These are phyloP conservation scores for Kryptolebias ocellatus DNA, from an alignment of 2,797 vertebrate species.

Conservation along the genomic window DNA sequence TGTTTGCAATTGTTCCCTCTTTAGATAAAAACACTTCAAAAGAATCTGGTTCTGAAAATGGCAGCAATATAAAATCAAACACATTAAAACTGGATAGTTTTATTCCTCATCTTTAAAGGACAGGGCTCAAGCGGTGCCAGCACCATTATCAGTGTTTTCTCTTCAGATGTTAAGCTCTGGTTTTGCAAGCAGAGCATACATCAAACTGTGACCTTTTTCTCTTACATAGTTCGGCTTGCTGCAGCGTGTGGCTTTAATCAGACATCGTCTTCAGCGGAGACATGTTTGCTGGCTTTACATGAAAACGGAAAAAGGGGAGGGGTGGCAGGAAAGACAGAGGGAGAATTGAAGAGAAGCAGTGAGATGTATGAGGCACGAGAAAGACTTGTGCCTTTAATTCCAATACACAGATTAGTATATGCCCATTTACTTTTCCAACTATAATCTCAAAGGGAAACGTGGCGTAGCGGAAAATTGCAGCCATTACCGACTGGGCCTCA, in stretches of 20 bases:
- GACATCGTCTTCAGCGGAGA: conserved; percentile 40
- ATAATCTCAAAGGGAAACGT: conserved; percentile 56
- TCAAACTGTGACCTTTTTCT: conserved; percentile 68
- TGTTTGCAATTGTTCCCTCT: conserved; percentile 9
- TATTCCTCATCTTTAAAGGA: conserved; percentile 17
- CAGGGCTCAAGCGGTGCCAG: conserved; percentile 25
- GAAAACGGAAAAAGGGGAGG: conserved; percentile 30
- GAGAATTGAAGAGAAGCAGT: conserved; percentile 13
- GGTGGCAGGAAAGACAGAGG: conserved; percentile 16
- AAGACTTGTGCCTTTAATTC: conserved; percentile 59
- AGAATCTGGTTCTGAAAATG: conserved; percentile 4
- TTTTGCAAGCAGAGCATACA: conserved; percentile 65
- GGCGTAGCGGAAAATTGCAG: conserved; percentile 50
- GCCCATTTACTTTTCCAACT: conserved; percentile 56
- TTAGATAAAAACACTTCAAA: neutral
- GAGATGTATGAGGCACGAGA: conserved; percentile 26
- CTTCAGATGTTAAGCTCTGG: conserved; percentile 40
- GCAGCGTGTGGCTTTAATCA: conserved; percentile 64
- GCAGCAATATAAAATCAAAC: neutral
- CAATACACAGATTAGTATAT: conserved; percentile 64
- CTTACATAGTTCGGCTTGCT: conserved; percentile 53
- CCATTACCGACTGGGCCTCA: conserved; percentile 54
- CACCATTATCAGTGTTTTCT: conserved; percentile 33
- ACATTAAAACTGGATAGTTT: conserved; percentile 21
- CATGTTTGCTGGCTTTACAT: conserved; percentile 44